Evolutionary conservation across 2,797 vertebrate genomes (phyloP).

Genomic region (Leuciscus waleckii): DNA sequence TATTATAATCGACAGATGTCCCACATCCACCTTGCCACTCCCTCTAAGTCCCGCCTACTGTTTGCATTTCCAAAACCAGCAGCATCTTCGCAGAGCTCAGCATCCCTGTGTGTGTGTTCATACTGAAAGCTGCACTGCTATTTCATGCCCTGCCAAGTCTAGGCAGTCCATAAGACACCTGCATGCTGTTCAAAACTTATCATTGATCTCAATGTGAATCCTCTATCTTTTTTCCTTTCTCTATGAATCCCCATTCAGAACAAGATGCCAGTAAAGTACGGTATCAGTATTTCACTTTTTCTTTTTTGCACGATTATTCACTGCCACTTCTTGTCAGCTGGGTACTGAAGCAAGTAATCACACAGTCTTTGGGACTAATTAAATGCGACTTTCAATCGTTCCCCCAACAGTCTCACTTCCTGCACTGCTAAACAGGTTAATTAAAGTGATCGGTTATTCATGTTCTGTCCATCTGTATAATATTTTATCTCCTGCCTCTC

Average conservation of each 20-base stretch:
- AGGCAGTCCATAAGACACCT: slow-evolving; percentile 7
- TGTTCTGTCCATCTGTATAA: slow-evolving; percentile 16
- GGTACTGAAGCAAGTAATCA: slow-evolving; percentile 30
- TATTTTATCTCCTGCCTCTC: neutral
- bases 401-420: slow-evolving; percentile 13
- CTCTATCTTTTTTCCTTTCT: neutral
- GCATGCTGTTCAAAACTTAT: neutral
- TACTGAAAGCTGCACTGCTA: neutral
- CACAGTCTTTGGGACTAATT: slow-evolving; percentile 37
- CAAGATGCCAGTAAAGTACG: neutral
- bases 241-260: neutral
- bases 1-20: neutral
- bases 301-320: slow-evolving; percentile 9
- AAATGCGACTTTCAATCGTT: slow-evolving; percentile 23
- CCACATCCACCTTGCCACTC: neutral
- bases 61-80: neutral
- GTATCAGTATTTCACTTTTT: neutral
- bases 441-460: slow-evolving; percentile 30
- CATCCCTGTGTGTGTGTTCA: neutral
- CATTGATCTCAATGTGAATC: slow-evolving; percentile 1
- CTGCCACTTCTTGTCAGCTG: slow-evolving; percentile 1
- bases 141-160: slow-evolving; percentile 13
- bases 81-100: neutral
- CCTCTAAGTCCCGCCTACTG: neutral
- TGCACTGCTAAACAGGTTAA: slow-evolving; percentile 52